A percentile compares a stretch with the other conserved stretches of the same genome.
Evolutionary conservation across 2,797 vertebrate species (phyloP).

Genomic region (Acanthurus leucopareius): DNA sequence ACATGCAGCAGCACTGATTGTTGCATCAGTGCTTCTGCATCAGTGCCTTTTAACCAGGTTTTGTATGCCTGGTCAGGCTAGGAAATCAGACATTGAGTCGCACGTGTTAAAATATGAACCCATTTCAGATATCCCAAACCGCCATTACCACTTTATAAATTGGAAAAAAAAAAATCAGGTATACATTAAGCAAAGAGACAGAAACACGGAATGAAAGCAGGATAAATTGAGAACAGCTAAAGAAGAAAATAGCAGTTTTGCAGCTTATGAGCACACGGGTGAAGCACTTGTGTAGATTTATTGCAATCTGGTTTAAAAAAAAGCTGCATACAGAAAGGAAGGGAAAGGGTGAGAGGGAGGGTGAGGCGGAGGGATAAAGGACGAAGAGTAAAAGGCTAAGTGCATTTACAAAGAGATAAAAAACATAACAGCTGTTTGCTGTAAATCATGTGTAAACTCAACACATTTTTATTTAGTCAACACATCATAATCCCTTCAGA

Average conservation of each 20-base stretch:
- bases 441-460: slow-evolving; percentile 57
- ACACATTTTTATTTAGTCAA: slow-evolving; percentile 49
- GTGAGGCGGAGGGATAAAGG: slow-evolving; percentile 29
- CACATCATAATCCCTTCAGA: slow-evolving; percentile 43
- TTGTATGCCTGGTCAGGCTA: slow-evolving; percentile 40
- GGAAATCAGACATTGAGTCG: slow-evolving; percentile 24
- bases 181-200: neutral
- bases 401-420: slow-evolving; percentile 35
- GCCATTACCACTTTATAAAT: neutral
- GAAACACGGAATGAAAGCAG: slow-evolving; percentile 14
- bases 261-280: slow-evolving; percentile 35
- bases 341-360: neutral
- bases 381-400: slow-evolving; percentile 30
- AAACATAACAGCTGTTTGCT: slow-evolving; percentile 57
- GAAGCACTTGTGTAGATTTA: slow-evolving; percentile 48
- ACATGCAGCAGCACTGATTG: slow-evolving; percentile 72
- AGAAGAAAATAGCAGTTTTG: slow-evolving; percentile 42
- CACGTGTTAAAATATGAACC: slow-evolving; percentile 34
- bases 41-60: slow-evolving; percentile 49
- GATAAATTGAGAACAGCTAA: slow-evolving; percentile 27
- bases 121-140: neutral
- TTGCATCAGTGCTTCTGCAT: slow-evolving; percentile 60
- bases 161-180: slow-evolving; percentile 14
- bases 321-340: slow-evolving; percentile 29
- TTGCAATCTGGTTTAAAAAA: slow-evolving; percentile 52